phyloP scores from a whole-genome alignment of 1,140 invertebrate species.

The Aphelinus certus region DNA sequence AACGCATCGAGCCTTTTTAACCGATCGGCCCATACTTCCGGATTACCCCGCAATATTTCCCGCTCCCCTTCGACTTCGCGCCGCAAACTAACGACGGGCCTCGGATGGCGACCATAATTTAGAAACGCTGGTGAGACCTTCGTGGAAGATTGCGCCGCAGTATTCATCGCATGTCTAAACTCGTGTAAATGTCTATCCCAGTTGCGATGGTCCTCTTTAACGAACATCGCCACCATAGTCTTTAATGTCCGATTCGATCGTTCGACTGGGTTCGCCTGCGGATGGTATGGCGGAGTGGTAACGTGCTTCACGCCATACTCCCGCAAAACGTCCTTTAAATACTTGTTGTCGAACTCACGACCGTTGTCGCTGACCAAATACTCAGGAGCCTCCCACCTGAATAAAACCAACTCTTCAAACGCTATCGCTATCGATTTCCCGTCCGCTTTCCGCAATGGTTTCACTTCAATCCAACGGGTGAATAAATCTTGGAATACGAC shows the following conservation, averaged over 20 bases:
- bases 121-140: neutral
- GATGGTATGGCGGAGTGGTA: conserved; percentile 55
- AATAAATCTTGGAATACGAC: no score
- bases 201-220: conserved; percentile 37
- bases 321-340: neutral
- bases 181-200: conserved; percentile 41
- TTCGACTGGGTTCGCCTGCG: conserved; percentile 59
- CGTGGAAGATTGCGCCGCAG: no score
- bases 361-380: conserved; percentile 15
- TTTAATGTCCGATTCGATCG: conserved; percentile 58
- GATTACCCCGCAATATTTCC: neutral
- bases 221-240: conserved; percentile 51
- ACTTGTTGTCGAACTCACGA: no score
- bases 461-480: no score
- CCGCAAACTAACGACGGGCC: neutral
- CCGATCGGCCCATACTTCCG: neutral
- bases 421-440: no score
- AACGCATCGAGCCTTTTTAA: neutral
- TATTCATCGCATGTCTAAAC: neutral
- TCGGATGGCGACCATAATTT: conserved; percentile 23
- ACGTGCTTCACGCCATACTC: conserved; percentile 51
- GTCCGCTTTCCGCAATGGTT: no score
- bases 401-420: no score
- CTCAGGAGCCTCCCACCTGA: conserved; percentile 28
- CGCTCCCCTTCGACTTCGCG: neutral